Conservation (phyloP, 2,797 vertebrate genomes). For the Valencia hispanica region DNA sequence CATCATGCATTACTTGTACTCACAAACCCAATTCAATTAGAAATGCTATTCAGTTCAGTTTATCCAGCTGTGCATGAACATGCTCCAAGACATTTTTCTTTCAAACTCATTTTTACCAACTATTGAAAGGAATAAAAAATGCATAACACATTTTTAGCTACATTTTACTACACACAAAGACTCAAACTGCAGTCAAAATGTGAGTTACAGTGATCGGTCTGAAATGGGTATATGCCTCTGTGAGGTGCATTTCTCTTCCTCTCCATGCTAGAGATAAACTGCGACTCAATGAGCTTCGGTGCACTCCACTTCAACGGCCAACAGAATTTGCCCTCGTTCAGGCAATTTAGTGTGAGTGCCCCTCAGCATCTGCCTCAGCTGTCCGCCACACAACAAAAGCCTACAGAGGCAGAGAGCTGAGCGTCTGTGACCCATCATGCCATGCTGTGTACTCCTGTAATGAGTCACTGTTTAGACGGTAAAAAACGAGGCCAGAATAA, state of each 20-base stretch:
- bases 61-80: conserved; percentile 18
- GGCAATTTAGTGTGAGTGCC: conserved; percentile 76
- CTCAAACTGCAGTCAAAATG: conserved; percentile 33
- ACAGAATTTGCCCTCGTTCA: conserved; percentile 74
- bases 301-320: conserved; percentile 67
- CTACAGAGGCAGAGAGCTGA: conserved; percentile 60
- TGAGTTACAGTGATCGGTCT: conserved; percentile 31
- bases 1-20: conserved; percentile 17
- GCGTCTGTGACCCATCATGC: conserved; percentile 72
- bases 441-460: conserved; percentile 67
- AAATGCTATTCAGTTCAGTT: conserved; percentile 23
- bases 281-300: conserved; percentile 60
- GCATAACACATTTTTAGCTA: background rate
- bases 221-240: conserved; percentile 41
- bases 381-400: conserved; percentile 72
- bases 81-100: conserved; percentile 23
- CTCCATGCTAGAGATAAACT: conserved; percentile 58
- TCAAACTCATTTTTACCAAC: conserved; percentile 11
- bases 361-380: conserved; percentile 80
- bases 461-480: conserved; percentile 76
- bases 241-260: conserved; percentile 45
- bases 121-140: conserved; percentile 9
- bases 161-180: conserved; percentile 14
- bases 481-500: conserved; percentile 57
- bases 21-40: conserved; percentile 21